Percentiles rank a stretch among this genome's conserved stretches.
Conservation (phyloP, 2,797 vertebrate species). For the Champsocephalus esox region DNA sequence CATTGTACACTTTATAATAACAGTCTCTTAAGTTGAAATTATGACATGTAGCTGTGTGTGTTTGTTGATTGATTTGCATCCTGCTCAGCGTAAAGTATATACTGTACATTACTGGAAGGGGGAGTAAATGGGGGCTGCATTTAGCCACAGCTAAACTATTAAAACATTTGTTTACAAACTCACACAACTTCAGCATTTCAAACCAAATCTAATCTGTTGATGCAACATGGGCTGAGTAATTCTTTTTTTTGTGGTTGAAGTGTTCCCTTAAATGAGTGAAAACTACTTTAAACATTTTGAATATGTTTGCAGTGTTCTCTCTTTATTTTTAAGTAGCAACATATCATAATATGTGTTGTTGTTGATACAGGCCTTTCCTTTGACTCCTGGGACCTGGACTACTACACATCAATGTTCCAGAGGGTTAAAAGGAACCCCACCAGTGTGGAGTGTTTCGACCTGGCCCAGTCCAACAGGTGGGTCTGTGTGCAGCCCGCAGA, state of each 20-base stretch:
- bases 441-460: slow-evolving; percentile 93
- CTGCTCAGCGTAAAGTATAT: too few species aligned
- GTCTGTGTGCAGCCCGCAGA: neutral
- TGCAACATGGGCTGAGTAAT: too few species aligned
- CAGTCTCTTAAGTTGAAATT: neutral
- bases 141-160: too few species aligned
- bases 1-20: neutral
- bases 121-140: too few species aligned
- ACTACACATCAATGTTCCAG: slow-evolving; percentile 90
- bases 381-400: slow-evolving; percentile 94
- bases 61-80: neutral
- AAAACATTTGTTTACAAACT: too few species aligned
- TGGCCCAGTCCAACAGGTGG: slow-evolving; percentile 96
- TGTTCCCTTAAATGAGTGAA: neutral
- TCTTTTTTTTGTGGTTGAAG: too few species aligned
- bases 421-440: slow-evolving; percentile 90
- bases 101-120: too few species aligned
- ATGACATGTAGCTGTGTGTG: neutral
- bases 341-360: neutral
- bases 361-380: slow-evolving; percentile 88
- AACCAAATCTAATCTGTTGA: too few species aligned
- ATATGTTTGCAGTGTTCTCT: neutral
- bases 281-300: neutral
- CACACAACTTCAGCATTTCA: too few species aligned
- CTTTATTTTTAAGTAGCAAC: neutral